Evolutionary conservation across 2,888 invertebrate genomes (phyloP), one percentile per base, ranked within the genome.

Genomic region (Cataglyphis cursor): DNA sequence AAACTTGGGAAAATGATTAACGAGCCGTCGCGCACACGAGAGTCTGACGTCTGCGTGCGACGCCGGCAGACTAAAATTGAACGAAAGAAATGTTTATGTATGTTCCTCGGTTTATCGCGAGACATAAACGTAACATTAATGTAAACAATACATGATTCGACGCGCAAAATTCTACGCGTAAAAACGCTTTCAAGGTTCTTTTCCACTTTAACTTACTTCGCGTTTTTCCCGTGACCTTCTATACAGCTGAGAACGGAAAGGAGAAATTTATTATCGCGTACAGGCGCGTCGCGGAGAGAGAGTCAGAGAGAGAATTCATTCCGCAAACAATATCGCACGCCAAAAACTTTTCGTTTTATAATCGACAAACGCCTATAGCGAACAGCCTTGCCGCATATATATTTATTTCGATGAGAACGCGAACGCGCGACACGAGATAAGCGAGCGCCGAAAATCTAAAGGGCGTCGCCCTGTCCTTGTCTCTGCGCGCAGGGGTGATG

Each of bases 401-500:
- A 38, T 10, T 3, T 41, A 8, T 21, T 31, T 72, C 41, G 70
- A 35, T 65, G 76, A 81, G 74, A 74, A 74, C 72, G 66, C 65
- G 48, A 72, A 41, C 74, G 51, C n/a, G 24, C 10, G 57, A 35
- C 51, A 5, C 8, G 35, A 41, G 35, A 44, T 65, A 41, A 81
- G 70, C 54, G 35, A 18, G 31, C 44, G 44, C 73, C 59, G 73
- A 78, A 78, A 64, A 87, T 85, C 61, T 85, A 84, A 82, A 72
- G 70, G 70, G 70, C 72, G 78, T 72, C 61, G 62, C 70, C 66
- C 57, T 70, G 70, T 76, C 66, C 62, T 81, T 68, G 68, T 75
- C 72, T 83, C 51, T 73, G 70, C 70, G 83, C 70, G 84, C 88
- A 95, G 95, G 94, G 83, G 92, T 94, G 87, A 90, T 95, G 94